Conservation (phyloP, 2,113 vertebrate species). For the Thunnus thynnus region DNA sequence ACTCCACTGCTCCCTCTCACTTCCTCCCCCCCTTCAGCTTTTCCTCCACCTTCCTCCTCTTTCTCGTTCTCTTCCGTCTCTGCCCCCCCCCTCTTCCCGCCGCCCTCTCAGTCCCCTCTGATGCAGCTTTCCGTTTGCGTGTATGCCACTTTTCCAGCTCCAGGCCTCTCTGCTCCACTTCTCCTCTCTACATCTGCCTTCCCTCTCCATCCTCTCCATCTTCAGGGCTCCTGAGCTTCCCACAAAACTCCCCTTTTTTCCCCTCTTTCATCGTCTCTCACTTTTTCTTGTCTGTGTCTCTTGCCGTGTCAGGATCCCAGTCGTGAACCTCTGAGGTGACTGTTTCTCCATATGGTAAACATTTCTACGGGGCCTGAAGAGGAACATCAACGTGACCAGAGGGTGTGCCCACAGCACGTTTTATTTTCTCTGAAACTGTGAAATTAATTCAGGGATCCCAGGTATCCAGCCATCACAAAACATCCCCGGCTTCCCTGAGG, state of each 20-base stretch:
- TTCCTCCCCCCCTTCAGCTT: slow-evolving; percentile 59
- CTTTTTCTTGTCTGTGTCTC: slow-evolving; percentile 64
- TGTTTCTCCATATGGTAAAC: slow-evolving; percentile 75
- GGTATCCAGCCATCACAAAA: slow-evolving; percentile 73
- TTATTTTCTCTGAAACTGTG: slow-evolving; percentile 80
- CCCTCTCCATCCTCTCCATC: slow-evolving; percentile 15
- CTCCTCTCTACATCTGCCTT: slow-evolving; percentile 26
- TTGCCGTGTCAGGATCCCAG: slow-evolving; percentile 84
- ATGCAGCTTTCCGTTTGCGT: slow-evolving; percentile 61
- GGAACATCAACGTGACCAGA: slow-evolving; percentile 62
- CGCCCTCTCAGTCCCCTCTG: slow-evolving; percentile 50
- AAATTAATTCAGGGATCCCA: slow-evolving; percentile 79
- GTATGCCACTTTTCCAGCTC: slow-evolving; percentile 50
- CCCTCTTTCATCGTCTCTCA: slow-evolving; percentile 7
- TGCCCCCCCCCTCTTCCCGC: background rate
- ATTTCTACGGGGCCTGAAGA: slow-evolving; percentile 71
- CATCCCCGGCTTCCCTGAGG: slow-evolving; percentile 66
- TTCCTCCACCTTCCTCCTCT: slow-evolving; percentile 44
- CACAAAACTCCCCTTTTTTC: background rate
- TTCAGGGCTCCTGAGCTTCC: slow-evolving; percentile 34
- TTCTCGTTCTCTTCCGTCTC: slow-evolving; percentile 40
- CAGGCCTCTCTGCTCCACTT: slow-evolving; percentile 60
- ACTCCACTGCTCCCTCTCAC: slow-evolving; percentile 62
- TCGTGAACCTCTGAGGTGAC: slow-evolving; percentile 87
- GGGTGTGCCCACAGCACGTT: slow-evolving; percentile 64